Evolutionary conservation across 1,140 invertebrate genomes (phyloP).

Genomic region (Mercenaria mercenaria): DNA sequence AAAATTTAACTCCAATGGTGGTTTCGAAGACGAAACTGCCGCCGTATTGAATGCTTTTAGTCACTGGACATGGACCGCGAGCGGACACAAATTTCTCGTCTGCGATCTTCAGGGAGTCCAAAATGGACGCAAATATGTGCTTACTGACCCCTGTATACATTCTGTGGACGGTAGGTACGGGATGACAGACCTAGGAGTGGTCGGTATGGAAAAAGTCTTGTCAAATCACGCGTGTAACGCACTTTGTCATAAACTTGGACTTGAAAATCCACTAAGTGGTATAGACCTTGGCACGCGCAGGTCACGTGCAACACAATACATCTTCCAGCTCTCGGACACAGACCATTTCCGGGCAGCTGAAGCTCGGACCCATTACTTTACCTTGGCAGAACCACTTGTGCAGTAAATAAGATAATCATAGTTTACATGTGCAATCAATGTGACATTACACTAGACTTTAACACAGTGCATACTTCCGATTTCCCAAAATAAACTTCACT

Average conservation of each 20-base stretch:
- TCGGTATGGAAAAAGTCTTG: constrained; percentile 63
- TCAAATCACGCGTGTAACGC: constrained; percentile 64
- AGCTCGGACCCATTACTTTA: constrained; percentile 47
- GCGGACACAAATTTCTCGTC: constrained; percentile 55
- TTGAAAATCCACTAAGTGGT: constrained; percentile 50
- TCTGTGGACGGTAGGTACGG: constrained; percentile 56
- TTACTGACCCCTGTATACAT: constrained; percentile 68
- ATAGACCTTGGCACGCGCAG: constrained; percentile 49
- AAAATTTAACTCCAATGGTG: constrained; percentile 65
- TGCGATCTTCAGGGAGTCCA: constrained; percentile 66
- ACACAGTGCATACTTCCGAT: background rate
- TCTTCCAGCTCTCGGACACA: constrained; percentile 58
- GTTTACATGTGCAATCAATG: no score
- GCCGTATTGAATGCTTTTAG: constrained; percentile 50
- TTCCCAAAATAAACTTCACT: background rate
- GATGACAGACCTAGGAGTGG: constrained; percentile 57
- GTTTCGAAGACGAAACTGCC: constrained; percentile 39
- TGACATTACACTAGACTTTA: no score
- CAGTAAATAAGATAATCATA: background rate
- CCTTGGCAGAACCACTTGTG: constrained; percentile 36
- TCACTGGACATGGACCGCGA: constrained; percentile 64
- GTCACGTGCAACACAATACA: constrained; percentile 59
- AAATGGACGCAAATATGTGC: constrained; percentile 32
- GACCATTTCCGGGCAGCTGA: constrained; percentile 51
- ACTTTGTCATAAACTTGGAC: constrained; percentile 50